These are phyloP conservation scores for Sericinus montela DNA, from an alignment of 2,888 invertebrate genomes.

Conservation along the genomic window DNA sequence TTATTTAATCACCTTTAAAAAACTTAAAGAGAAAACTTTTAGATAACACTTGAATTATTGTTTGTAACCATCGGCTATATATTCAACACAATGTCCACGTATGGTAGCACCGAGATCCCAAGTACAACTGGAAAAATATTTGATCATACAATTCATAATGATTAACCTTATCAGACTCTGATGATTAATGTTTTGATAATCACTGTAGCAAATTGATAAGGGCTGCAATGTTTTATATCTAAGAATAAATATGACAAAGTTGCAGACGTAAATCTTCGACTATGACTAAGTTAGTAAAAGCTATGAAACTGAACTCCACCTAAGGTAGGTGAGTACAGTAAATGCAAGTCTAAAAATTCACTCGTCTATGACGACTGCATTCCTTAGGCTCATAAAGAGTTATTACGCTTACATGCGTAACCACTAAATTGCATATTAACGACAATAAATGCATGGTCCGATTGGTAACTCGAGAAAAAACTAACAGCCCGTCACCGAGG, in stretches of 20 bases:
- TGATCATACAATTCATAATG: constrained; percentile 38
- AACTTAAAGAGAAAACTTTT: background rate
- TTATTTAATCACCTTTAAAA: constrained; percentile 16
- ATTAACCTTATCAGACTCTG: constrained; percentile 49
- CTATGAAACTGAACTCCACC: background rate
- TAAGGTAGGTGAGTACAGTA: background rate
- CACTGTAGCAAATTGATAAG: constrained; percentile 28
- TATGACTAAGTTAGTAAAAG: background rate
- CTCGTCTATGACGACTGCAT: background rate
- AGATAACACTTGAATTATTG: background rate
- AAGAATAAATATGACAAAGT: constrained; percentile 16
- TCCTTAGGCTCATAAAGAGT: background rate
- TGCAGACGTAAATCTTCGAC: background rate
- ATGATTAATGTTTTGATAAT: constrained; percentile 46
- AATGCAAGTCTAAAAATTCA: constrained; percentile 1
- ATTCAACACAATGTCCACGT: constrained; percentile 11
- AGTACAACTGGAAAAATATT: constrained; percentile 46
- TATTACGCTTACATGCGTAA: constrained; percentile 2
- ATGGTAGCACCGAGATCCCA: constrained; percentile 32
- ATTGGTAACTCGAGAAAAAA: constrained; percentile 1
- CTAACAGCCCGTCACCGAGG: background rate
- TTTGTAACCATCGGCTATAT: background rate
- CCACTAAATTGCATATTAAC: constrained; percentile 2
- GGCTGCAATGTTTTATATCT: constrained; percentile 41
- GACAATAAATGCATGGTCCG: constrained; percentile 11